Evolutionary conservation across 2,797 vertebrate species (phyloP).

Genomic region (Tiaroga cobitis): DNA sequence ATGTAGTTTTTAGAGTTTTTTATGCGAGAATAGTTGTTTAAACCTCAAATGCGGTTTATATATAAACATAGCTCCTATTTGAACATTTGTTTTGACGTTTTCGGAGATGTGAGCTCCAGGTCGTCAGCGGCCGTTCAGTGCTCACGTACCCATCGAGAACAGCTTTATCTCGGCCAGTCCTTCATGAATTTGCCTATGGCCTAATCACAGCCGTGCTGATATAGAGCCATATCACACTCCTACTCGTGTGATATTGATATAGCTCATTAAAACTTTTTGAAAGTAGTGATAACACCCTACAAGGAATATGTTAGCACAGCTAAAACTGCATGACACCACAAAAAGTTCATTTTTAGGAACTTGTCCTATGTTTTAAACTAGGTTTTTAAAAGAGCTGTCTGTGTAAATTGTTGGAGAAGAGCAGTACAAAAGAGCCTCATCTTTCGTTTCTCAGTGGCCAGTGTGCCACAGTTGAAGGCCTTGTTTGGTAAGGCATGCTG

Average conservation of each 20-base stretch:
- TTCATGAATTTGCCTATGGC: background rate
- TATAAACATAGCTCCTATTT: background rate
- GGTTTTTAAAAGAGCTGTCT: background rate
- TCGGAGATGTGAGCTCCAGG: background rate
- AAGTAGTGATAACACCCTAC: background rate
- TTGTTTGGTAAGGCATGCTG: conserved; percentile 61
- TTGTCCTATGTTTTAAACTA: background rate
- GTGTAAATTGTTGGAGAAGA: background rate
- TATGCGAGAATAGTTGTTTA: background rate
- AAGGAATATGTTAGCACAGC: background rate
- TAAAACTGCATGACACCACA: background rate
- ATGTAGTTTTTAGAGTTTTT: background rate
- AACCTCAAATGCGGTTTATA: background rate
- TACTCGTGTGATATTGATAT: background rate
- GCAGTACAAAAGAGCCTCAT: background rate
- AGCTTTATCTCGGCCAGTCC: background rate
- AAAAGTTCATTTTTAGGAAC: background rate
- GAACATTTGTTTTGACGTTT: background rate
- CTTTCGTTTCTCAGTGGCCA: conserved; percentile 54
- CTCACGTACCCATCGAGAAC: background rate
- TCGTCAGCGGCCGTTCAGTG: background rate
- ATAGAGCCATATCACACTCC: background rate
- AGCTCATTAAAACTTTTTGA: background rate
- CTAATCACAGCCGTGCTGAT: background rate
- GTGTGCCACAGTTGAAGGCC: conserved; percentile 45